Evolutionary conservation across 2,797 vertebrate genomes (phyloP).

Genomic region (Enteromius viviparus): DNA sequence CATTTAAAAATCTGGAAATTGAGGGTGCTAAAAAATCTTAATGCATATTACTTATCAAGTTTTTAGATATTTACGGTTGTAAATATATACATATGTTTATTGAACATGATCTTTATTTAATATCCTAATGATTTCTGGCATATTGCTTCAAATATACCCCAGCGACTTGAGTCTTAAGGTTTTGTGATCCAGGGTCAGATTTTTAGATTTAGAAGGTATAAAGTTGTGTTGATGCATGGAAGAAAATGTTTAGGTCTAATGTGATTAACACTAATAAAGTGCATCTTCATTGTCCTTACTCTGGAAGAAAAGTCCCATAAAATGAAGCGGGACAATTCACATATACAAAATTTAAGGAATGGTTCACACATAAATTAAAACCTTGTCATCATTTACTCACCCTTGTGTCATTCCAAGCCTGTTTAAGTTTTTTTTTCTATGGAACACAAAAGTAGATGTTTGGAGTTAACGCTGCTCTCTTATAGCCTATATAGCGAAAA

Average conservation of each 20-base stretch:
- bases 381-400: neutral
- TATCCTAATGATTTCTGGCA: no score
- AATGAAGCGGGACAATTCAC: neutral
- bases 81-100: no score
- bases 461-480: neutral
- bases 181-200: no score
- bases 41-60: no score
- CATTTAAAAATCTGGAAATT: no score
- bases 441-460: neutral
- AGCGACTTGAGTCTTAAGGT: no score
- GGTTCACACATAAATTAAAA: neutral
- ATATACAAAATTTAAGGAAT: neutral
- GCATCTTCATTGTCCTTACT: neutral
- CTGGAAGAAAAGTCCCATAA: neutral
- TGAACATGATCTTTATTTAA: no score
- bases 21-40: no score
- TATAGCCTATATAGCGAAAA: neutral
- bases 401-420: neutral
- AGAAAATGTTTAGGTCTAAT: neutral
- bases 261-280: neutral
- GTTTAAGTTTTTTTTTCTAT: neutral
- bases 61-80: no score
- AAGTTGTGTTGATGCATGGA: neutral
- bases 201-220: neutral
- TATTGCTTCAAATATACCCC: no score